Base-by-base conservation (phyloP, 2,888 invertebrate genomes). In the Aethes cnicana region DNA sequence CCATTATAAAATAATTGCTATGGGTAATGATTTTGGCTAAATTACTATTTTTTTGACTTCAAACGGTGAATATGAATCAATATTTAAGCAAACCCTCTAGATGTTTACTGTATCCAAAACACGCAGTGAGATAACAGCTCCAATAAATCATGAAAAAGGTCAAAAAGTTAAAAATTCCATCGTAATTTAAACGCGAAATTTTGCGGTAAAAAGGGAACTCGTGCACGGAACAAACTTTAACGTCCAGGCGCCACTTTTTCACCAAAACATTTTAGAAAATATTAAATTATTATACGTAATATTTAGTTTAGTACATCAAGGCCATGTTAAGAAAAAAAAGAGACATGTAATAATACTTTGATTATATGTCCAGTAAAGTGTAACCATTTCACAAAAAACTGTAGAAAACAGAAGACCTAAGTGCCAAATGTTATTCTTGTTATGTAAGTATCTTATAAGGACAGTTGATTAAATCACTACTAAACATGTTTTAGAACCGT, bases 361-460 rank as follows among this genome's bases (percentile, higher is more conserved):
- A n/a, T n/a, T n/a, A n/a, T n/a, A n/a, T n/a, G n/a, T n/a, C n/a
- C n/a, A n/a, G n/a, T n/a, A n/a, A n/a, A 4, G 9, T 7, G 4
- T 43, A 36, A 11, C 12, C 2, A 35, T 39, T 47, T 39, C 47
- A 44, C 39, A 50, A 33, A 35, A 23, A 20, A 16, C 36, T 32
- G 21, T 12, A 44, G 46, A 54, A 50, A 56, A 62, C 57, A 55
- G 66, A 75, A 70, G 74, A 81, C 81, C 76, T 72, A 84, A 82
- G 85, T 85, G 85, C 85, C 85, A 85, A 85, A 84, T 41, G 70
- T 68, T 60, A 53, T 59, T 63, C 63, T 60, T 56, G 53, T 63
- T 62, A 59, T 54, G 37, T 44, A 50, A 50, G 35, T 43, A 50
- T 28, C 35, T 11, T 36, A 35, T 42, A 42, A 44, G 42, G 32